Evolutionary conservation across 37 sponge, comb jelly and placozoan species (phyloP).

Genomic region (Lycopodina hypogea): DNA sequence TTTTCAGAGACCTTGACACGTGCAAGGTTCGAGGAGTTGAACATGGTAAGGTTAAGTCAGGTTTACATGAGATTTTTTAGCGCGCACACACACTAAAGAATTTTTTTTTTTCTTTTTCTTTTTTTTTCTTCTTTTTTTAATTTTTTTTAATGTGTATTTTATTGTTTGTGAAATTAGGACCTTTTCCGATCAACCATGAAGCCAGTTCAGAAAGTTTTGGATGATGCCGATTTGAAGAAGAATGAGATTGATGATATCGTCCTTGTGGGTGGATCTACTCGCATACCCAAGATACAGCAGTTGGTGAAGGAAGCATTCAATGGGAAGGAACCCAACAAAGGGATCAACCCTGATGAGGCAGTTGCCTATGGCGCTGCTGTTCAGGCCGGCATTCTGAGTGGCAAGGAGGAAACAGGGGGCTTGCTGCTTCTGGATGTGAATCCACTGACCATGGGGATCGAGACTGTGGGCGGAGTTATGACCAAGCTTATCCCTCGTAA

Average conservation of each 20-base stretch:
- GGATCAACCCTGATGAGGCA: constrained; percentile 99
- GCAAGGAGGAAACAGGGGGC: constrained; percentile 74
- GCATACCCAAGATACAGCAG: constrained; percentile 98
- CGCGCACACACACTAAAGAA: no score
- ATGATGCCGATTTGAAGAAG: constrained; percentile 87
- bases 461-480: constrained; percentile 99
- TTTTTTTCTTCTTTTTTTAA: neutral
- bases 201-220: constrained; percentile 91
- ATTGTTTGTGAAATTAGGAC: constrained; percentile 38
- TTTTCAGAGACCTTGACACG: constrained; percentile 99
- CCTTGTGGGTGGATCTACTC: constrained; percentile 96
- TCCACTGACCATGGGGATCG: constrained; percentile 97
- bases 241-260: constrained; percentile 95
- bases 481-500: constrained; percentile 95
- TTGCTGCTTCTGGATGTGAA: constrained; percentile 94
- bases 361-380: constrained; percentile 99
- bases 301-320: constrained; percentile 96
- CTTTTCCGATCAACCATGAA: constrained; percentile 94
- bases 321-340: constrained; percentile 92
- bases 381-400: constrained; percentile 96
- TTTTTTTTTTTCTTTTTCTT: neutral
- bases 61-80: no score
- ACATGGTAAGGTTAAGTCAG: constrained; percentile 92
- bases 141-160: neutral
- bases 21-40: constrained; percentile 98